Base-by-base conservation (phyloP, 2,797 vertebrate genomes). In the Sebastes iracundus region DNA sequence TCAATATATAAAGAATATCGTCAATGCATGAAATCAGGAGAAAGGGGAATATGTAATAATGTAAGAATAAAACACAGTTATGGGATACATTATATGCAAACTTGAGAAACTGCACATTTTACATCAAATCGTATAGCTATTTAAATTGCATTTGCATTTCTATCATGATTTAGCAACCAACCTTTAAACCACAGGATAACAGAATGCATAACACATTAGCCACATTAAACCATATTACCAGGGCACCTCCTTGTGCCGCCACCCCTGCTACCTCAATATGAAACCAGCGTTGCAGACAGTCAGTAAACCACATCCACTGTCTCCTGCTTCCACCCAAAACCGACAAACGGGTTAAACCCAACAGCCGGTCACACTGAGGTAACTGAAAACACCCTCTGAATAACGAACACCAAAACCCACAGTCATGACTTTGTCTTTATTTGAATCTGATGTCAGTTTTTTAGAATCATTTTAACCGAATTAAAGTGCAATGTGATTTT, bases 301-400 rank as follows among this genome's bases (percentile, higher is more conserved):
- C 68, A 65, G 75, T 79, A 28, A 90, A 89, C 89, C 82, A 90
- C 81, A 81, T 78, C 49, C 14, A 61, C 64, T 46, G 65, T 80
- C 35, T 52, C 53, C 53, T 52, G 63, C 53, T 82, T 80, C 87
- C 91, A 87, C 87, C 88, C 83, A 87, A 92, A 89, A 91, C 90
- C 62, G 49, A 79, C 56, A 85, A 68, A 80, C 38, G 25, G 69
- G 80, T 87, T 87, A 5, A 87, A 81, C 86, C 86, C 87, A 73
- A 67, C 23, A 28, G 30, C 33, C 33, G 56, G 14, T 22, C 3
- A 4, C 22, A 56, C 46, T 68, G 28, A 56, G 2, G 49, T 49
- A 85, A 87, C 86, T 68, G 87, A 76, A 84, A 84, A 84, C 76
- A 63, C 66, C 70, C 72, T 72, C 9, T 33, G 28, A 76, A 60